Evolutionary conservation across 2,113 vertebrate genomes (phyloP).

Genomic region (Mionectes macconnelli): DNA sequence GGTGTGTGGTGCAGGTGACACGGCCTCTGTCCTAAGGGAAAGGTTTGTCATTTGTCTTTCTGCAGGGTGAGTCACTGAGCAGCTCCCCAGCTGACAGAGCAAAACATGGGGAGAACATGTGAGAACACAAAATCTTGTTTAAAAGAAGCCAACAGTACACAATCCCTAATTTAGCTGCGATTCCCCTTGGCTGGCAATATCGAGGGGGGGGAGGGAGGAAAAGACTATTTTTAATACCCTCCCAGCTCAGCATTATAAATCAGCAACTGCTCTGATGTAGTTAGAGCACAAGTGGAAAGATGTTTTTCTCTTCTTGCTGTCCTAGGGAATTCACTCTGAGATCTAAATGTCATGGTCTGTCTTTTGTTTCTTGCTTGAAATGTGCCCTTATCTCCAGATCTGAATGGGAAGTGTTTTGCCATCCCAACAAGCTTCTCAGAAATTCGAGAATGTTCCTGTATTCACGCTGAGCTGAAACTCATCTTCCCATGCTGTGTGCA

Average conservation of each 20-base stretch:
- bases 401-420: conserved; percentile 41
- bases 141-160: neutral
- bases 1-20: neutral
- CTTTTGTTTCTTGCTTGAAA: conserved; percentile 41
- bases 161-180: neutral
- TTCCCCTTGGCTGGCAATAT: conserved; percentile 8
- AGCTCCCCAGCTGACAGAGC: conserved; percentile 29
- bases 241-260: neutral
- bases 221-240: conserved; percentile 19
- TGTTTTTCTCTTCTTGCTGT: conserved; percentile 9
- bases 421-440: conserved; percentile 15
- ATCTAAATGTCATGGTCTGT: conserved; percentile 50
- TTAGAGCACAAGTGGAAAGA: neutral
- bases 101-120: neutral
- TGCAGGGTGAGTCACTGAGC: neutral
- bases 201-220: neutral
- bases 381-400: conserved; percentile 43
- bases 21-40: neutral
- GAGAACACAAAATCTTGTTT: neutral
- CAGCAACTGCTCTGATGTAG: neutral
- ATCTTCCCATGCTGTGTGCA: neutral
- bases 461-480: neutral
- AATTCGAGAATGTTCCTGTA: neutral
- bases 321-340: neutral
- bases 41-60: neutral